phyloP scores from a whole-genome alignment of 2,797 vertebrate genomes.

The Melanogrammus aeglefinus region DNA sequence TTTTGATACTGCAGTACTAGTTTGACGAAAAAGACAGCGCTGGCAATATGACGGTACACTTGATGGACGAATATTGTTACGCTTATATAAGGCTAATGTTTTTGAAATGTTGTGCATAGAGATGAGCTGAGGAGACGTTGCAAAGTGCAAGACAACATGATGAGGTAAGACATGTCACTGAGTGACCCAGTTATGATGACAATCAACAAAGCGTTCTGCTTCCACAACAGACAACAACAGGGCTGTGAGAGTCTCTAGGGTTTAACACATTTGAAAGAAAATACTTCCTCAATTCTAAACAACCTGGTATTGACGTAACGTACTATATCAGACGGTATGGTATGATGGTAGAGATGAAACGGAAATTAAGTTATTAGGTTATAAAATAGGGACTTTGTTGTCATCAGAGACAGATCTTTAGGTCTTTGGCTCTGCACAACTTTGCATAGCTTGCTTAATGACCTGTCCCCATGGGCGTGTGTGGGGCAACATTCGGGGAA shows the following conservation, averaged over 20 bases:
- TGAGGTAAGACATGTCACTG: conserved; percentile 4
- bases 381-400: not conserved
- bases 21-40: not conserved
- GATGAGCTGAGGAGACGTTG: not conserved
- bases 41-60: not conserved
- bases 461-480: not conserved
- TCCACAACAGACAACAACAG: conserved; percentile 38
- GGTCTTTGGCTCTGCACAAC: too few relatives aligned
- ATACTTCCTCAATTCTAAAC: not conserved
- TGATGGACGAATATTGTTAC: not conserved
- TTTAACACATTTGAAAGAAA: not conserved
- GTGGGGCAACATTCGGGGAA: not conserved
- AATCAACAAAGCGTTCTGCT: not conserved
- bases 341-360: not conserved
- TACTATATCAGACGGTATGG: not conserved
- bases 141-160: not conserved
- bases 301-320: not conserved
- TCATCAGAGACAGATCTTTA: not conserved
- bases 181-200: not conserved
- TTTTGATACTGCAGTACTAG: not conserved
- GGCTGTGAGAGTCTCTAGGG: not conserved
- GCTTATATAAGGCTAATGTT: not conserved
- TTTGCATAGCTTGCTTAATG: too few relatives aligned
- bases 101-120: not conserved
- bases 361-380: not conserved